A percentile compares a stretch with the other conserved stretches of the same genome.
phyloP scores from a whole-genome alignment of 2,888 invertebrate species.

The Vanessa cardui region DNA sequence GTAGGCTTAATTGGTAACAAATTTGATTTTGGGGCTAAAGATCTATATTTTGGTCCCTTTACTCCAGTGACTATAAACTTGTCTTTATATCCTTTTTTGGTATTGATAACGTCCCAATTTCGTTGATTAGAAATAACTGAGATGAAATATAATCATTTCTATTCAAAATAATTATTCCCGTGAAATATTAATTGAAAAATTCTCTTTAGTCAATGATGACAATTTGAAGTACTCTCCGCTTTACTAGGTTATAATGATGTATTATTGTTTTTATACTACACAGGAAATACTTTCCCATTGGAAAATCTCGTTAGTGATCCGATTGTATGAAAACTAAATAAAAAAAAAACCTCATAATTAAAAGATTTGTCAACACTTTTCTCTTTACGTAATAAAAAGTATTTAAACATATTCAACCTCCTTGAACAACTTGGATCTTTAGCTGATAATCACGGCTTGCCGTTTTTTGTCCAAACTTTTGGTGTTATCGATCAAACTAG shows the following conservation, averaged over 20 bases:
- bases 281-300: no score
- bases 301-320: no score
- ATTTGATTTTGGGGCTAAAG: slow-evolving; percentile 65
- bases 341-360: not conserved
- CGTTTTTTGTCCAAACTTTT: slow-evolving; percentile 4
- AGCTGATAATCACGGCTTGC: not conserved
- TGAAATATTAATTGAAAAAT: not conserved
- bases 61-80: not conserved
- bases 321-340: not conserved
- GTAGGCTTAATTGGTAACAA: slow-evolving; percentile 73
- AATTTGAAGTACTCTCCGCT: not conserved
- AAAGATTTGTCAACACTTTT: not conserved
- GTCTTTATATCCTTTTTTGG: no score
- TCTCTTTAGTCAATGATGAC: not conserved
- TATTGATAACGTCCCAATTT: not conserved
- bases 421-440: not conserved
- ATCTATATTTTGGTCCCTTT: slow-evolving; percentile 23
- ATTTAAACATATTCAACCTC: not conserved
- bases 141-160: not conserved
- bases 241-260: not conserved
- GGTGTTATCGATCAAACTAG: slow-evolving; percentile 28
- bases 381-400: not conserved
- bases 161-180: not conserved
- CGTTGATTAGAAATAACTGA: not conserved
- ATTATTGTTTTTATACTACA: not conserved